phyloP scores from a whole-genome alignment of 2,888 invertebrate genomes.

The Eugnorisma glareosa region DNA sequence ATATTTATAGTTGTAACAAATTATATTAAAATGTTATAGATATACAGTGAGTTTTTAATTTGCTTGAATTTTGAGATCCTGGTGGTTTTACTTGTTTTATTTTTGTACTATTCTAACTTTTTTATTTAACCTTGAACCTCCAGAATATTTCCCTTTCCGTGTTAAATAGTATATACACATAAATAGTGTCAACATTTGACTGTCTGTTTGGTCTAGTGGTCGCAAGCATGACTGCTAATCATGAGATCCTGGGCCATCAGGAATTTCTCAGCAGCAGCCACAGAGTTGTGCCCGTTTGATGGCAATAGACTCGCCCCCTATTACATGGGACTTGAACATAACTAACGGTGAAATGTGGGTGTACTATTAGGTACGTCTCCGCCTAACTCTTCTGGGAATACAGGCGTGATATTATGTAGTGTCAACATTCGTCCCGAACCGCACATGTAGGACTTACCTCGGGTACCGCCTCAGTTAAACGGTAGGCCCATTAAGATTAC shows the following conservation, averaged over 20 bases:
- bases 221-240: not conserved
- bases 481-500: not conserved
- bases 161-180: no score
- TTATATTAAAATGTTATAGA: not conserved
- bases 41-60: not conserved
- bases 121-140: not conserved
- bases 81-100: not conserved
- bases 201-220: not conserved
- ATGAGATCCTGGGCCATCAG: not conserved
- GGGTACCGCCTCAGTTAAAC: not conserved
- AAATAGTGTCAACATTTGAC: no score
- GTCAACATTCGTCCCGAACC: no score
- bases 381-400: no score
- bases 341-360: no score
- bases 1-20: slow-evolving; percentile 6
- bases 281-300: not conserved
- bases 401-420: no score
- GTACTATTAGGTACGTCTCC: no score
- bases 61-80: not conserved
- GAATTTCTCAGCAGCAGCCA: not conserved
- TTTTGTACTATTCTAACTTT: not conserved
- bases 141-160: not conserved
- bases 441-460: no score
- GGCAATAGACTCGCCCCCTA: no score
- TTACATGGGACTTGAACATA: no score